Base-by-base conservation (phyloP, 2,888 invertebrate genomes). In the Meganola albula region DNA sequence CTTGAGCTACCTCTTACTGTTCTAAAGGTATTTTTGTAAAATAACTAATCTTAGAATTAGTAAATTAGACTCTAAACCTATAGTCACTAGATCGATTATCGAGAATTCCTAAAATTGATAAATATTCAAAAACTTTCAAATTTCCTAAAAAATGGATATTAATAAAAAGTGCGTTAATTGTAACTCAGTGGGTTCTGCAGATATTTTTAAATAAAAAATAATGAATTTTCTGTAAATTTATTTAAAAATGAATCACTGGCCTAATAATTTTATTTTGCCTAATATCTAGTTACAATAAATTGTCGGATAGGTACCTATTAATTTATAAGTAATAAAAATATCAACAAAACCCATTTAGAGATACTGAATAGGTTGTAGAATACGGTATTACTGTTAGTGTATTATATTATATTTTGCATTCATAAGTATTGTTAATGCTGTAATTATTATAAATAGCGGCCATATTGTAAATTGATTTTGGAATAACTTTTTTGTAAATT, bases 1-100 rank as follows among this genome's bases (percentile, higher is more conserved):
- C 71, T 73, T 71, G 70, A 76, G 74, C 82, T 82, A 83, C 83
- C 80, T 82, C 83, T 80, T 63, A 73, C 65, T 62, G 63, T 73
- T 77, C 68, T 74, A 71, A 77, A 76, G 67, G 63, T 83, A 80
- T 80, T 79, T 80, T 78, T 82, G 61, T 83, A 79, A 62, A 60
- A 63, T 45, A 46, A 67, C 61, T 74, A 67, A 72, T 65, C 46
- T 63, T 68, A 73, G 63, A 44, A 59, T 65, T 71, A 70, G 63
- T 61, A 35, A 60, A 57, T 57, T 49, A 51, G 38, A 48, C 55
- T 58, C 50, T 34, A 50, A 24, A 45, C 12, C 41, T 56, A 54
- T 59, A 48, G 63, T 68, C 61, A 72, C 66, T 64, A 52, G 62
- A 58, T 50, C 53, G 62, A 59, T 63, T 30, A 35, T 40, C 48